phyloP scores from a whole-genome alignment of 2,113 vertebrate species.

The Oxyruncus cristatus region DNA sequence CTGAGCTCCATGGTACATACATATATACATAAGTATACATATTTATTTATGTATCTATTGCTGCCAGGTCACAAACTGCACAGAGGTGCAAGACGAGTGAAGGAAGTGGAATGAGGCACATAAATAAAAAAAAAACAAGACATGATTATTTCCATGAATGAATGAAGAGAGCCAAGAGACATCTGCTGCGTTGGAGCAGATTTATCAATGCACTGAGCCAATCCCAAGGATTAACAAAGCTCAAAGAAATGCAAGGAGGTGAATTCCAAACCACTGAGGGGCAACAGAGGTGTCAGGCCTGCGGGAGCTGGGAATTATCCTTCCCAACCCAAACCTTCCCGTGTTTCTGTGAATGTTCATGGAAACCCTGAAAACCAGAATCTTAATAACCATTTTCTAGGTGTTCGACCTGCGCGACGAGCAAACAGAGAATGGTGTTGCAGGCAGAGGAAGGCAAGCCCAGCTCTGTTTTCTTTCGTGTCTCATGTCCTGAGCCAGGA shows the following conservation, averaged over 20 bases:
- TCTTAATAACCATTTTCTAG: not conserved
- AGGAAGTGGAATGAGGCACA: not conserved
- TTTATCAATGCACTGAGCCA: too few species aligned
- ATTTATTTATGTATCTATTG: too few species aligned
- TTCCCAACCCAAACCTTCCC: not conserved
- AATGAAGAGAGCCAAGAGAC: too few species aligned
- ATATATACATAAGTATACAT: too few species aligned
- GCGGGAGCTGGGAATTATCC: too few species aligned
- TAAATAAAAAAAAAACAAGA: not conserved
- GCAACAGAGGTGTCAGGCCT: too few species aligned
- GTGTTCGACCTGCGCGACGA: fast-evolving
- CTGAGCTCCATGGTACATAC: too few species aligned
- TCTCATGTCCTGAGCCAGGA: not conserved
- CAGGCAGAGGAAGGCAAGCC: not conserved
- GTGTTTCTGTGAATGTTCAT: not conserved
- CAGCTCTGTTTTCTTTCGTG: not conserved
- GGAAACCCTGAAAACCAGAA: not conserved
- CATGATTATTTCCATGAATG: too few species aligned
- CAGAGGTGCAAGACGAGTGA: not conserved
- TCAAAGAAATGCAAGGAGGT: too few species aligned
- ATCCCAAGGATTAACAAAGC: too few species aligned
- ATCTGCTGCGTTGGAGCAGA: too few species aligned
- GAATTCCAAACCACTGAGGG: not conserved
- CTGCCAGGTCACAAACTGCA: not conserved
- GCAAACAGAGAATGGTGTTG: not conserved